Evolutionary conservation across 2,113 vertebrate species (phyloP).

Genomic region (Acinonyx jubatus): DNA sequence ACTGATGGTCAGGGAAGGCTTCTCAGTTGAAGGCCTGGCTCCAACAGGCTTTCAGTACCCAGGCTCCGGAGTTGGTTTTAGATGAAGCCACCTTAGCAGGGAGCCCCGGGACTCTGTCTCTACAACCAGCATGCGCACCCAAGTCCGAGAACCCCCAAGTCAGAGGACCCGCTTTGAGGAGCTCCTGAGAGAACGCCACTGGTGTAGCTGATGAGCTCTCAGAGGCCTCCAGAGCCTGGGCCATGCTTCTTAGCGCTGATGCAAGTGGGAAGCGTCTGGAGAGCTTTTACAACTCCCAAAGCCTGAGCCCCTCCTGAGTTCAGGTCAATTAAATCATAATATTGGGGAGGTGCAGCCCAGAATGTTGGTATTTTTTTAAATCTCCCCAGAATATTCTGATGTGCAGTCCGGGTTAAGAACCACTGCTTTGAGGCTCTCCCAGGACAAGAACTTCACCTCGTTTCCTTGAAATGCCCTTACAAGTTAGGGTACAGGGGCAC

Average conservation of each 20-base stretch:
- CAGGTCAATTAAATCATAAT: background rate
- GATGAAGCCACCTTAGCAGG: background rate
- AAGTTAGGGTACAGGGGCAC: background rate
- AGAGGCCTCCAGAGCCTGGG: background rate
- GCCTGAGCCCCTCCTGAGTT: background rate
- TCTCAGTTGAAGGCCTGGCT: background rate
- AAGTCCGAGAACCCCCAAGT: background rate
- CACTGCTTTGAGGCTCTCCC: background rate
- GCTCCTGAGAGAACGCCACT: fast-evolving
- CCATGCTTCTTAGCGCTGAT: background rate
- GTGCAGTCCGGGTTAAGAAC: background rate
- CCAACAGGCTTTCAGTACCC: background rate
- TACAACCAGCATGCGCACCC: background rate
- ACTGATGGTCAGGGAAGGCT: background rate
- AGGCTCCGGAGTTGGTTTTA: background rate
- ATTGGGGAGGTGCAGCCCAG: background rate
- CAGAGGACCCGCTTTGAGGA: background rate
- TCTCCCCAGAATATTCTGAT: background rate
- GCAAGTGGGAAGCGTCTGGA: background rate
- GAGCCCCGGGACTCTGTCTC: background rate
- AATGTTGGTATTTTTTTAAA: background rate
- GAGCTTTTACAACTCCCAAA: background rate
- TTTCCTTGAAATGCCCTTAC: background rate
- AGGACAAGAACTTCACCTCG: background rate
- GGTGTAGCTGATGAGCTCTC: background rate